Conservation (phyloP, 1,140 invertebrate species). For the Samia ricini region DNA sequence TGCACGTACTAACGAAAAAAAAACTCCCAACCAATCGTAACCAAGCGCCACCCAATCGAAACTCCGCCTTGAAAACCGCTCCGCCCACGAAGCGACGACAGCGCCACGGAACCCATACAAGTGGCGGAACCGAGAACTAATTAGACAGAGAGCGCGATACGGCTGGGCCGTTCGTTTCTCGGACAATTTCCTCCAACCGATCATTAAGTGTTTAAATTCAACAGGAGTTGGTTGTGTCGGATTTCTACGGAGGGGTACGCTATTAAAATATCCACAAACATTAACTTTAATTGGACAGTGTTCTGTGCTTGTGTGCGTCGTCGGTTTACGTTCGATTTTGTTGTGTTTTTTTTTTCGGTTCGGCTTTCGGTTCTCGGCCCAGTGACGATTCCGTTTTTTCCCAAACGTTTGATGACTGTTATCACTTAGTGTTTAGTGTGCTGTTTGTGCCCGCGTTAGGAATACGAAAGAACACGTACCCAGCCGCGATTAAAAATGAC, state of each 20-base stretch:
- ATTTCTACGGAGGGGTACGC: slow-evolving; percentile 71
- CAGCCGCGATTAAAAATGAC: slow-evolving; percentile 54
- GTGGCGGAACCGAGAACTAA: slow-evolving; percentile 58
- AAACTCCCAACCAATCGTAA: slow-evolving; percentile 45
- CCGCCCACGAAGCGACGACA: slow-evolving; percentile 37
- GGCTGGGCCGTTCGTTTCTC: slow-evolving; percentile 68
- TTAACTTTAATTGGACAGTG: slow-evolving; percentile 76
- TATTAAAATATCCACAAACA: slow-evolving; percentile 77
- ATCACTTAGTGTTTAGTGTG: slow-evolving; percentile 64
- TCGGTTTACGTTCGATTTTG: slow-evolving; percentile 9
- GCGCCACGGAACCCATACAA: slow-evolving; percentile 59
- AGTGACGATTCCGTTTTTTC: slow-evolving; percentile 65
- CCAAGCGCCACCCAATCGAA: slow-evolving; percentile 35
- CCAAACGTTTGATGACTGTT: slow-evolving; percentile 62
- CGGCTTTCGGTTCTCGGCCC: slow-evolving; percentile 10
- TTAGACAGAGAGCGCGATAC: slow-evolving; percentile 57
- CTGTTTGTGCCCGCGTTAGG: slow-evolving; percentile 54
- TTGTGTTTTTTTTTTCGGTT: slow-evolving; percentile 48
- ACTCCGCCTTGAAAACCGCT: slow-evolving; percentile 38
- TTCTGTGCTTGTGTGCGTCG: slow-evolving; percentile 71
- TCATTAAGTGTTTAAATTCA: slow-evolving; percentile 77
- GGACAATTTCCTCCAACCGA: slow-evolving; percentile 75
- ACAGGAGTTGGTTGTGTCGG: slow-evolving; percentile 75
- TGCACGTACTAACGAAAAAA: slow-evolving; percentile 61
- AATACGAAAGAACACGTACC: background rate